A percentile compares a stretch with the other conserved stretches of the same genome.
Evolutionary conservation across 2,888 invertebrate species (phyloP).

Genomic region (Drosophila lacicola): DNA sequence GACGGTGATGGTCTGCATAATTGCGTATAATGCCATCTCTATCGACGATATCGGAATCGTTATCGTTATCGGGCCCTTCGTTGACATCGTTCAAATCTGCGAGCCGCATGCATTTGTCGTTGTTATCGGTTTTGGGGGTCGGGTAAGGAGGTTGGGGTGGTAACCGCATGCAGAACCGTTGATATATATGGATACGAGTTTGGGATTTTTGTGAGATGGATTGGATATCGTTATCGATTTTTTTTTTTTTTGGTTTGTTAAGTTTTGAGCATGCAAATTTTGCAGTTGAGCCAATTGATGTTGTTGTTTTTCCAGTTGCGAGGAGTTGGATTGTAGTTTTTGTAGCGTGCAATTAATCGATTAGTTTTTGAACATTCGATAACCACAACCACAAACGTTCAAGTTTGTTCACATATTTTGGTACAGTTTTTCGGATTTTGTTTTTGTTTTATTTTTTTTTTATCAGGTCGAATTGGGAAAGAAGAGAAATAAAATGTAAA

Average conservation of each 20-base stretch:
- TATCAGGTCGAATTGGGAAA: slow-evolving; percentile 43
- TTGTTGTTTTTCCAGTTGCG: slow-evolving; percentile 41
- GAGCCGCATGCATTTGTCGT: slow-evolving; percentile 38
- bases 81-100: slow-evolving; percentile 36
- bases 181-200: slow-evolving; percentile 5
- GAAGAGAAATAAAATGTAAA: slow-evolving; percentile 69
- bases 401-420: slow-evolving; percentile 40
- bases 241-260: slow-evolving; percentile 5
- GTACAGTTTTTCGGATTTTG: slow-evolving; percentile 20
- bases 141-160: not conserved
- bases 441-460: slow-evolving; percentile 31
- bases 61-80: slow-evolving; percentile 12
- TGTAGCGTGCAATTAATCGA: slow-evolving; percentile 76
- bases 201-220: slow-evolving; percentile 3
- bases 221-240: slow-evolving; percentile 5
- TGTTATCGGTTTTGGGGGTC: slow-evolving; percentile 13
- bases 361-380: slow-evolving; percentile 69
- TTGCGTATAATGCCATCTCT: slow-evolving; percentile 70
- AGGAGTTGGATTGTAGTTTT: slow-evolving; percentile 43
- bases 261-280: slow-evolving; percentile 52
- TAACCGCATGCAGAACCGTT: slow-evolving; percentile 63
- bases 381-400: slow-evolving; percentile 76
- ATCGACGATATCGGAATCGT: slow-evolving; percentile 60
- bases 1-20: slow-evolving; percentile 56
- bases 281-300: slow-evolving; percentile 57